Base-by-base conservation (phyloP, 1,140 invertebrate species). In the Aricia agestis region DNA sequence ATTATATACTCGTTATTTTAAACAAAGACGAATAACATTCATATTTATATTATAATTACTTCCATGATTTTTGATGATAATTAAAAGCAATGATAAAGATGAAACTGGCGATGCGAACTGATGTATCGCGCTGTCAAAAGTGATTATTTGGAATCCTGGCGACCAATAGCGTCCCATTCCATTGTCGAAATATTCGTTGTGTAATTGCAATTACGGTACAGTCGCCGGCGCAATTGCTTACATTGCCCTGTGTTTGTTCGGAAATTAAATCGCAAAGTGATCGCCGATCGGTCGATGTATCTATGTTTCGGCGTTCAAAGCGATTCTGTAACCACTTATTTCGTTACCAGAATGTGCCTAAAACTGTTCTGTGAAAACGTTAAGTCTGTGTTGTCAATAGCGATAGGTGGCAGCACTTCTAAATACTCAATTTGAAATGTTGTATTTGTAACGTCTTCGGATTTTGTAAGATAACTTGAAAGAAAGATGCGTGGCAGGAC, bases 121-220 rank as follows among this genome's bases (percentile, higher is more conserved):
- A 52, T 15, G 45, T 52, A 52, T 66, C 32, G 65, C 15, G 9
- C 65, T 15, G 65, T 66, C 65, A 66, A 66, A 66, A 66, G 65
- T 66, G 65, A 66, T 66, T 36, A 66, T 66, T 66, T 66, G 65
- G 32, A 66, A 66, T 41, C 32, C 15, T 36, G 65, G 65, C 19
- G 31, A 9, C 65, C 65, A 66, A 66, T 66, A 66, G 59, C 18
- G 3, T 63, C 19, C 59, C 31, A 31, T 63, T 63, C 59, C 59
- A 63, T 31, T 63, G 59, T 63, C 19, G 59, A 63, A 63, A 63
- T 63, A 63, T 63, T 63, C 59, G 25, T 63, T 63, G 59, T 63
- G 18, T 63, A 63, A 63, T 63, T 63, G 59, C 59, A 63, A 63
- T 63, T 63, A 63, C 19, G 17, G 59, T 63, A 63, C 59, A 63